Evolutionary conservation across 2,113 vertebrate species (phyloP).

Genomic region (Callocephalon fimbriatum): DNA sequence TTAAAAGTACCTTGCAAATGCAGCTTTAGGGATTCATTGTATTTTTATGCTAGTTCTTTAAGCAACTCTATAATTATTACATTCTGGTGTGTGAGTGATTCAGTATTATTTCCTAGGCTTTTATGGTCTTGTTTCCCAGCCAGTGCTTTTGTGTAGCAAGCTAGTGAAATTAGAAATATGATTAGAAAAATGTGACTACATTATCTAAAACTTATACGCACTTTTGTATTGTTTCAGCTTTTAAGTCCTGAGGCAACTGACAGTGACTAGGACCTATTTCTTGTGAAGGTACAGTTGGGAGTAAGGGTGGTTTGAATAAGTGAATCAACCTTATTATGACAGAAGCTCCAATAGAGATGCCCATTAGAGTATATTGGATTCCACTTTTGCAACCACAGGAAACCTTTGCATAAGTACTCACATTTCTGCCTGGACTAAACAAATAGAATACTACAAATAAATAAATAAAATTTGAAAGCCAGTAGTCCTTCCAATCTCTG

Average conservation of each 20-base stretch:
- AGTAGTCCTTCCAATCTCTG: not conserved
- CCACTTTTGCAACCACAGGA: constrained; percentile 32
- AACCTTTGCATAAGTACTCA: constrained; percentile 9
- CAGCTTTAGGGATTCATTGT: constrained; percentile 24
- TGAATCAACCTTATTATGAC: constrained; percentile 68
- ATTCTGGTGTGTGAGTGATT: constrained; percentile 32
- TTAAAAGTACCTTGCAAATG: constrained; percentile 2
- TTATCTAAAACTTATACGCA: constrained; percentile 67
- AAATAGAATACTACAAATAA: not conserved
- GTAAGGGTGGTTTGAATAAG: constrained; percentile 62
- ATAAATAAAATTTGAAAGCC: not conserved
- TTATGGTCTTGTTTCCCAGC: constrained; percentile 51
- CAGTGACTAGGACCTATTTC: constrained; percentile 74
- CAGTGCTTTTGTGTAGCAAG: constrained; percentile 61
- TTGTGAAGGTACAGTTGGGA: constrained; percentile 67
- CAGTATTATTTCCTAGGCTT: constrained; percentile 58
- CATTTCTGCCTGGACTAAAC: not conserved
- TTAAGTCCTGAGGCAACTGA: constrained; percentile 27
- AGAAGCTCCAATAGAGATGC: constrained; percentile 44
- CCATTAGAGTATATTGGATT: constrained; percentile 47
- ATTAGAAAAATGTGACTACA: constrained; percentile 74
- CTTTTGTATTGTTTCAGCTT: constrained; percentile 66
- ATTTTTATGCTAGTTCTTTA: constrained; percentile 35
- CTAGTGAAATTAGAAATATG: constrained; percentile 70
- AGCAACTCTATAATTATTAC: constrained; percentile 45